phyloP scores from a whole-genome alignment of 1,140 invertebrate genomes.

The Atta texana region DNA sequence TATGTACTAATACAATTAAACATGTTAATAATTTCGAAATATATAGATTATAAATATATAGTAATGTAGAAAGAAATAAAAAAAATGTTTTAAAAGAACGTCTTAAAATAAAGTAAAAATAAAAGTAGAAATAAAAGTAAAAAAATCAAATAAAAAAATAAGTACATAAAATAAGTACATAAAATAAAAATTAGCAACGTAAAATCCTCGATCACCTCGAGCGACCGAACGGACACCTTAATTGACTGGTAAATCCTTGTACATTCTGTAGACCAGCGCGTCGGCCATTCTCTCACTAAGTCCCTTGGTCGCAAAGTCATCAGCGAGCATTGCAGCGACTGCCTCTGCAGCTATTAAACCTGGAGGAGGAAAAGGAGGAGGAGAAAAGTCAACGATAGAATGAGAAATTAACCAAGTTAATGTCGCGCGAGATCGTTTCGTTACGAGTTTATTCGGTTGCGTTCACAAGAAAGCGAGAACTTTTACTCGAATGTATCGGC shows the following conservation, averaged over 20 bases:
- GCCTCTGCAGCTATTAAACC: slow-evolving; percentile 84
- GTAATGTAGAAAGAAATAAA: background rate
- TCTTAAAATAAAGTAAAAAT: too few relatives aligned
- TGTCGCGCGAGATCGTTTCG: slow-evolving; percentile 14
- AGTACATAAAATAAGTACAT: too few relatives aligned
- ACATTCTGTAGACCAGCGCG: slow-evolving; percentile 83
- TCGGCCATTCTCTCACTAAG: slow-evolving; percentile 82
- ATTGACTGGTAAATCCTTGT: slow-evolving; percentile 79
- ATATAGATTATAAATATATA: background rate
- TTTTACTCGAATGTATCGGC: slow-evolving; percentile 38
- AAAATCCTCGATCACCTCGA: background rate
- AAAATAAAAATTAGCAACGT: background rate
- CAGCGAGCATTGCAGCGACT: slow-evolving; percentile 84
- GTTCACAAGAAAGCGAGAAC: slow-evolving; percentile 47
- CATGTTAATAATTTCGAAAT: background rate
- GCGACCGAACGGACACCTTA: background rate
- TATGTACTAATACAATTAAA: background rate
- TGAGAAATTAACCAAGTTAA: slow-evolving; percentile 57
- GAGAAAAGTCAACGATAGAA: slow-evolving; percentile 69
- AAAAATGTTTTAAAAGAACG: background rate
- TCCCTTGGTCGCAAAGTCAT: slow-evolving; percentile 83
- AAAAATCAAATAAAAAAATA: background rate
- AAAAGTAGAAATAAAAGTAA: background rate
- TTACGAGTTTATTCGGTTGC: background rate
- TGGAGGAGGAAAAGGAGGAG: slow-evolving; percentile 44